Evolutionary conservation across 2,888 invertebrate genomes (phyloP).

Genomic region (Calameuta idolon): DNA sequence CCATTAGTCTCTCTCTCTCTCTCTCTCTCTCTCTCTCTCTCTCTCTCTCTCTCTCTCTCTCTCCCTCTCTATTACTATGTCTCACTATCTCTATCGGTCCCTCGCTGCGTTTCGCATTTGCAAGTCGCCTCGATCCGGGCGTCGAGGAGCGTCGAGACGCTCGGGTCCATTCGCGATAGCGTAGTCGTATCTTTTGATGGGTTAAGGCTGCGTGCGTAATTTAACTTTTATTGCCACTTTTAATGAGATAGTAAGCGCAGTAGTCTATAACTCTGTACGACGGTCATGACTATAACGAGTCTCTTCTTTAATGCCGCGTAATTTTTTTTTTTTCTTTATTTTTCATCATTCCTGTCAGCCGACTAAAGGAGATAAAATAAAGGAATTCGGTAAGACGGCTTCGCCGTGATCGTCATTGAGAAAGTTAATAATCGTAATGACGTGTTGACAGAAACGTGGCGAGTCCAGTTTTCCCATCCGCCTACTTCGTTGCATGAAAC

Average conservation of each 20-base stretch:
- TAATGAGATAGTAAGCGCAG: neutral
- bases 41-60: neutral
- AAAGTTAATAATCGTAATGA: conserved; percentile 50
- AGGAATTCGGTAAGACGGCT: too few species aligned
- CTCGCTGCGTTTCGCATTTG: neutral
- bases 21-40: too few species aligned
- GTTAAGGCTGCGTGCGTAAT: too few species aligned
- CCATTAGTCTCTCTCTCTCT: too few species aligned
- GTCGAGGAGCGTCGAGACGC: neutral
- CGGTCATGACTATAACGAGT: neutral
- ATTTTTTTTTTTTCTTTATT: too few species aligned
- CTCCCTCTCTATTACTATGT: neutral
- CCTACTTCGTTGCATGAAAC: conserved; percentile 55
- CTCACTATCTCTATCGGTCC: neutral
- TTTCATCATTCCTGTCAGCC: too few species aligned
- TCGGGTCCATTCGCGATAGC: too few species aligned
- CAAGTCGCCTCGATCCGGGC: too few species aligned
- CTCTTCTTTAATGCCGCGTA: too few species aligned
- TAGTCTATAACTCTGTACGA: neutral
- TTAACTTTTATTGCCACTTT: too few species aligned
- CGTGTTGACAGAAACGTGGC: conserved; percentile 56
- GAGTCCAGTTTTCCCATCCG: conserved; percentile 35
- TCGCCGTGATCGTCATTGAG: neutral
- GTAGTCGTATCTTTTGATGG: too few species aligned
- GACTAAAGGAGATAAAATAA: too few species aligned